Conservation (phyloP, 2,113 vertebrate species). For the Rhadina sibilatrix region DNA sequence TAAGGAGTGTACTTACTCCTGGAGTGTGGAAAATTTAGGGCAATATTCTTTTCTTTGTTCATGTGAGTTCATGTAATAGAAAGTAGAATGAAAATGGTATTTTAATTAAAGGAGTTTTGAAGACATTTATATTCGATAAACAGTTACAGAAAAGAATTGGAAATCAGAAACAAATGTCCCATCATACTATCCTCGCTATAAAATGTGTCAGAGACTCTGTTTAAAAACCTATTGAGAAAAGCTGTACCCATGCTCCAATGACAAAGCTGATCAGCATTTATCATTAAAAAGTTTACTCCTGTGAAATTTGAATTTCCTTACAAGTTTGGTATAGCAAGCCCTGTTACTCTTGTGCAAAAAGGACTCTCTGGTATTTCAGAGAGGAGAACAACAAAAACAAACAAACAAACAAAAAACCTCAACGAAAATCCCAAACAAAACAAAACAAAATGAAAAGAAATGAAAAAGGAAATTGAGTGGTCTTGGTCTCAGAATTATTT, state of each 20-base stretch:
- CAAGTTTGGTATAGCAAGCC: background rate
- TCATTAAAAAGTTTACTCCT: background rate
- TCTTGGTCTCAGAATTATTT: background rate
- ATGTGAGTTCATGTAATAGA: background rate
- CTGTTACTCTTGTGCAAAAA: background rate
- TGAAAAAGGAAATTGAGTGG: background rate
- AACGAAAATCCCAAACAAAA: background rate
- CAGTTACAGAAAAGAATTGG: background rate
- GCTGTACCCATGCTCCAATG: background rate
- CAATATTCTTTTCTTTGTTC: background rate
- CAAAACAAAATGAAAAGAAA: background rate
- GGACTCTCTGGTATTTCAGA: background rate
- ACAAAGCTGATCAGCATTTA: background rate
- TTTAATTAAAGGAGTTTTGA: background rate
- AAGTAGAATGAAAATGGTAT: background rate
- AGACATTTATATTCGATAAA: background rate
- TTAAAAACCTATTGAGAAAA: background rate
- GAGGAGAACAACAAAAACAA: background rate
- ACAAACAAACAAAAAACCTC: fast-evolving
- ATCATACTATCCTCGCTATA: background rate
- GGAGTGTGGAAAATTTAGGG: background rate
- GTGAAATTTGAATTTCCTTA: background rate
- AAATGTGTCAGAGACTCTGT: background rate
- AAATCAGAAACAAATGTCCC: background rate
- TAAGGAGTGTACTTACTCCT: background rate